A percentile compares a stretch with the other conserved stretches of the same genome.
phyloP scores from a whole-genome alignment of 2,113 vertebrate genomes.

The Serinus canaria region DNA sequence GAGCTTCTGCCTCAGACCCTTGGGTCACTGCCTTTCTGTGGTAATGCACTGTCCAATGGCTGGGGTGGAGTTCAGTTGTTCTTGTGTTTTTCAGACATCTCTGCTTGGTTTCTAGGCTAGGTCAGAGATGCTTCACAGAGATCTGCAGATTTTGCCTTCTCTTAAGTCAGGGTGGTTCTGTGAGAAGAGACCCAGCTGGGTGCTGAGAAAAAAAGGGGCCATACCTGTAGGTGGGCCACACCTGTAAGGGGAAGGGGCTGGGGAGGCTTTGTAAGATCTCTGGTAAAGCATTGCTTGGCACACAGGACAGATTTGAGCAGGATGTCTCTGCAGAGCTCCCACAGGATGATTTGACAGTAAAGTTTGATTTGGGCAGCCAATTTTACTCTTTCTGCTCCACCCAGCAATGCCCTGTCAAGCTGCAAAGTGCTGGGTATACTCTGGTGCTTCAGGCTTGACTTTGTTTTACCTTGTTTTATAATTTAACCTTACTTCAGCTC shows the following conservation, averaged over 20 bases:
- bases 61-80: not conserved
- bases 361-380: not conserved
- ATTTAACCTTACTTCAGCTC: conserved; percentile 1
- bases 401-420: not conserved
- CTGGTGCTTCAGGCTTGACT: not conserved
- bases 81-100: not conserved
- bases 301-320: not conserved
- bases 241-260: accelerated
- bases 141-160: not conserved
- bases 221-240: accelerated
- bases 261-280: not conserved
- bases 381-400: not conserved
- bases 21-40: not conserved
- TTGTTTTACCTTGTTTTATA: not conserved
- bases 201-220: not conserved
- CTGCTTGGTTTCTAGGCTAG: not conserved
- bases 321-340: not conserved
- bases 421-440: not conserved
- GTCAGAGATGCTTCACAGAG: not conserved
- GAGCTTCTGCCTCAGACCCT: conserved; percentile 12
- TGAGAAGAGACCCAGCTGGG: no score
- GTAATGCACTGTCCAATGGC: not conserved
- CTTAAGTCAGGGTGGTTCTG: not conserved
- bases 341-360: not conserved
- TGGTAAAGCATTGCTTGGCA: not conserved